Evolutionary conservation across 2,888 invertebrate genomes (phyloP).

Genomic region (Tyria jacobaeae): DNA sequence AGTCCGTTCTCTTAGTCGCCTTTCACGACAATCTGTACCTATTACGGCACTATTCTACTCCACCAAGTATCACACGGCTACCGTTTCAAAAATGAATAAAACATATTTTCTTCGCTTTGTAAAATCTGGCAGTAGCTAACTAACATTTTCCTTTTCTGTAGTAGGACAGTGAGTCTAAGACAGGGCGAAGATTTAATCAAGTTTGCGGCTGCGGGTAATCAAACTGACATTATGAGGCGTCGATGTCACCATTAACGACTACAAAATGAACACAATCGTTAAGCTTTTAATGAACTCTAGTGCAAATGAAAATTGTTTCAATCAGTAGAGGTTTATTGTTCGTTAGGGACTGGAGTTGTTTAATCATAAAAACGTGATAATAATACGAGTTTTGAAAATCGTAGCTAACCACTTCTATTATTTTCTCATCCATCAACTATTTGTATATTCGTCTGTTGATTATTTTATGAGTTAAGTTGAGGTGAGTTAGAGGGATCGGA

Average conservation of each 20-base stretch:
- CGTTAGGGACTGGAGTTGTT: background rate
- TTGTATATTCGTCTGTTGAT: no score
- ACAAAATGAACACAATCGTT: conserved; percentile 50
- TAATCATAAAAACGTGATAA: background rate
- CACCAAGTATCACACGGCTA: no score
- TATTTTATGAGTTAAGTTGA: no score
- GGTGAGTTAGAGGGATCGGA: no score
- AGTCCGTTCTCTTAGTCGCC: no score
- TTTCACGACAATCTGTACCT: no score
- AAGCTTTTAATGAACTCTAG: conserved; percentile 28
- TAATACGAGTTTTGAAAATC: background rate
- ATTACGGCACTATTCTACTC: no score
- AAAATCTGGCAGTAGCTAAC: conserved; percentile 2
- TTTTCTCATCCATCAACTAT: no score
- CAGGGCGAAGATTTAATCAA: conserved; percentile 57
- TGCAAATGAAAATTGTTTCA: conserved; percentile 12
- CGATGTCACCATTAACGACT: conserved; percentile 51
- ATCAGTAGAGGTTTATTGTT: background rate
- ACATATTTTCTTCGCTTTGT: no score
- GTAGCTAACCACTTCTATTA: background rate
- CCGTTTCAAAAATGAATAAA: background rate
- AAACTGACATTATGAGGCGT: conserved; percentile 60
- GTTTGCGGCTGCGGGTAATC: conserved; percentile 49
- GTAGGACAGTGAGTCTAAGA: conserved; percentile 22
- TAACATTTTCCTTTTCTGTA: conserved; percentile 24